These are phyloP conservation scores for Achlya flavicornis DNA, from an alignment of 2,888 invertebrate species.

Conservation along the genomic window DNA sequence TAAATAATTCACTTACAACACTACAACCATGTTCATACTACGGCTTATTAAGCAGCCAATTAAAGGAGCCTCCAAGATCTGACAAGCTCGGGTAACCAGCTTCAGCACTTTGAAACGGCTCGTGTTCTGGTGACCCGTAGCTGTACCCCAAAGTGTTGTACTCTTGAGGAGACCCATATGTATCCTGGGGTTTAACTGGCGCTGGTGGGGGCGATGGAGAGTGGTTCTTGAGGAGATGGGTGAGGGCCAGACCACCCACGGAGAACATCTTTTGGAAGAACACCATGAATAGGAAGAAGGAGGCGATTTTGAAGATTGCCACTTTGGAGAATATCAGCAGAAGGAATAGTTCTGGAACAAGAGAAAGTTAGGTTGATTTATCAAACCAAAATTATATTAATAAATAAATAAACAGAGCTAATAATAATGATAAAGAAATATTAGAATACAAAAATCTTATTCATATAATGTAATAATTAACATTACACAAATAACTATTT, in stretches of 20 bases:
- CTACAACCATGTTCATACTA: background rate
- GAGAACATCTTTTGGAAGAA: slow-evolving; percentile 75
- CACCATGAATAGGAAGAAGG: slow-evolving; percentile 66
- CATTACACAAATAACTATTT: too few relatives aligned
- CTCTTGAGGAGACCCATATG: slow-evolving; percentile 65
- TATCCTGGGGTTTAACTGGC: slow-evolving; percentile 34
- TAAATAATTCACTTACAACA: background rate
- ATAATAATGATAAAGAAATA: too few relatives aligned
- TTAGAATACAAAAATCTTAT: too few relatives aligned
- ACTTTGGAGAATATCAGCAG: slow-evolving; percentile 67
- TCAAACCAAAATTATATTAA: too few relatives aligned
- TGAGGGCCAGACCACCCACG: slow-evolving; percentile 63
- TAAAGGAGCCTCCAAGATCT: slow-evolving; percentile 58
- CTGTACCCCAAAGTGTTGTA: slow-evolving; percentile 76
- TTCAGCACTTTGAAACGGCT: slow-evolving; percentile 41
- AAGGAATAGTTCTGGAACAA: slow-evolving; percentile 63
- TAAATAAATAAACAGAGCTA: too few relatives aligned
- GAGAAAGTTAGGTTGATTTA: background rate
- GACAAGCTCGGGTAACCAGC: slow-evolving; percentile 50
- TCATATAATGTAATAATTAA: too few relatives aligned
- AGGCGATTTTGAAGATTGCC: slow-evolving; percentile 64
- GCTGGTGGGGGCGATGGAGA: slow-evolving; percentile 14
- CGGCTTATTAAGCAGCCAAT: slow-evolving; percentile 61
- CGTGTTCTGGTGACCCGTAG: slow-evolving; percentile 67
- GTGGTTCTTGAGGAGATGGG: slow-evolving; percentile 63